phyloP scores from a whole-genome alignment of 2,797 vertebrate species.

The Fratercula arctica region DNA sequence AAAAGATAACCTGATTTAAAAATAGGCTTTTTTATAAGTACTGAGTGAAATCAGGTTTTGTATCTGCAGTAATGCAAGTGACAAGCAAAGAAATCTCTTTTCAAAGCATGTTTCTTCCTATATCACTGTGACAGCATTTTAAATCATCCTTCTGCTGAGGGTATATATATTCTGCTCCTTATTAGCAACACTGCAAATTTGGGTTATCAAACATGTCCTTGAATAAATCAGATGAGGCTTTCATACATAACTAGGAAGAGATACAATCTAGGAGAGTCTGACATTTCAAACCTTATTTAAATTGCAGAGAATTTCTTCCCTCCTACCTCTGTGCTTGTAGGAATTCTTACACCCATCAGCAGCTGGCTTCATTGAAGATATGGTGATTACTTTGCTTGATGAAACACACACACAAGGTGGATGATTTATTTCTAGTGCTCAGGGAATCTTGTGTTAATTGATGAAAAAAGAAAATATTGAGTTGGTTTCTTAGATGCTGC shows the following conservation, averaged over 20 bases:
- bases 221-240: conserved; percentile 22
- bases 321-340: neutral
- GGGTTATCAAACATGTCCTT: conserved; percentile 13
- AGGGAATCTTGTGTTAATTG: neutral
- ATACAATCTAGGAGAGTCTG: neutral
- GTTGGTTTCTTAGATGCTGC: fast-evolving
- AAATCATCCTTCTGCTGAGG: neutral
- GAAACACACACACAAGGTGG: neutral
- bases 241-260: neutral
- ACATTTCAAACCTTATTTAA: conserved; percentile 28
- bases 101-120: neutral
- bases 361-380: neutral
- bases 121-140: conserved; percentile 14
- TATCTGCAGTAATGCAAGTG: conserved; percentile 6
- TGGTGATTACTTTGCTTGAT: neutral
- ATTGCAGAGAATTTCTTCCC: neutral
- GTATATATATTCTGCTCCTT: neutral
- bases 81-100: neutral
- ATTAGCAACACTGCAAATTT: conserved; percentile 26
- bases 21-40: neutral
- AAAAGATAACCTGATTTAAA: neutral
- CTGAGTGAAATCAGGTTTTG: neutral
- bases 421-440: neutral
- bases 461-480: neutral
- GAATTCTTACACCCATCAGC: neutral